phyloP scores from a whole-genome alignment of 2,113 vertebrate genomes.

The Ageneiosus marmoratus region DNA sequence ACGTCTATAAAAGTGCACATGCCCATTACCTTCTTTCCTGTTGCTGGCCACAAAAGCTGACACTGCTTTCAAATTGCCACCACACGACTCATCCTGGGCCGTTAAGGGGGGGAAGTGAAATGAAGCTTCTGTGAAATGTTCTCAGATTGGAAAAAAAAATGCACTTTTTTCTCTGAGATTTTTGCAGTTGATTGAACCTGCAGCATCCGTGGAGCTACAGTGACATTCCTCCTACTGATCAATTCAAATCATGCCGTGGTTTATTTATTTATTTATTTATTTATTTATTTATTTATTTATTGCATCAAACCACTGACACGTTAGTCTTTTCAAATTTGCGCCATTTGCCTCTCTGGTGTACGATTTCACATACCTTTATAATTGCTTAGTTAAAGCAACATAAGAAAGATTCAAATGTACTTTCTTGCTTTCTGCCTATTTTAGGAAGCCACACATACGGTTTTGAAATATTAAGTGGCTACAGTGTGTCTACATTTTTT shows the following conservation, averaged over 20 bases:
- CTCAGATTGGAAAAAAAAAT: conserved; percentile 10
- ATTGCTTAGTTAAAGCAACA: background rate
- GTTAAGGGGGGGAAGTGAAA: background rate
- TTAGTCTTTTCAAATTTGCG: background rate
- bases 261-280: too few species aligned
- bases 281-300: too few species aligned
- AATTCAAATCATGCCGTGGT: background rate
- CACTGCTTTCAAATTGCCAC: background rate
- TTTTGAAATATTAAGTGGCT: background rate
- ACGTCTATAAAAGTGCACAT: conserved; percentile 8
- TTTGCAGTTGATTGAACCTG: background rate
- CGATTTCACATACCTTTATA: too few species aligned
- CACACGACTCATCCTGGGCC: background rate
- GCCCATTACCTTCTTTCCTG: conserved; percentile 28
- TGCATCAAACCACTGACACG: background rate
- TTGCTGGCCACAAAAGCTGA: conserved; percentile 35
- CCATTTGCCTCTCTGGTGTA: background rate
- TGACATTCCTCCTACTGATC: background rate
- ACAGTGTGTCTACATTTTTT: background rate
- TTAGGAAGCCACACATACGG: too few species aligned
- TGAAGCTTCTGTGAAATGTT: background rate
- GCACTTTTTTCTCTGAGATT: too few species aligned
- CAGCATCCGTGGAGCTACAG: background rate
- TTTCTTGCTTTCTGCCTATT: background rate
- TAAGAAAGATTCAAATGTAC: background rate